Evolutionary conservation across 2,888 invertebrate genomes (phyloP).

Genomic region (Dione juno): DNA sequence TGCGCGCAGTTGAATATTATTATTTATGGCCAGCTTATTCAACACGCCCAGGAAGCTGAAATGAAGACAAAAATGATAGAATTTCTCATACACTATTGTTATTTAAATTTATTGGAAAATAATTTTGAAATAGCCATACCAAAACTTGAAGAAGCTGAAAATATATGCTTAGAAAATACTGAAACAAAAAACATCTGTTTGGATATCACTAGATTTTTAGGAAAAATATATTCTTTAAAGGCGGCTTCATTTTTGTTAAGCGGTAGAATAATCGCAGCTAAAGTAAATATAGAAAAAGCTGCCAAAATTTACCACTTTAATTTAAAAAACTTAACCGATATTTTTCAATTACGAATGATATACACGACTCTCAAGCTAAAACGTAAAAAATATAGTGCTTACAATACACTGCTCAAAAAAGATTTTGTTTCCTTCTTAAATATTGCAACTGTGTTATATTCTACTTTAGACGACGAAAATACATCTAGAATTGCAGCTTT

Average conservation of each 20-base stretch:
- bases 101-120: slow-evolving; percentile 63
- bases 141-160: slow-evolving; percentile 67
- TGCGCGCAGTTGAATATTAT: slow-evolving; percentile 69
- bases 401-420: slow-evolving; percentile 55
- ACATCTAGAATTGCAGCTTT: slow-evolving; percentile 60
- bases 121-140: slow-evolving; percentile 58
- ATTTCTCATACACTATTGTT: slow-evolving; percentile 63
- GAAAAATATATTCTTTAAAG: slow-evolving; percentile 66
- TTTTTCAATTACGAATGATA: slow-evolving; percentile 57
- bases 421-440: slow-evolving; percentile 74
- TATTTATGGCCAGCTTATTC: slow-evolving; percentile 69
- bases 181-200: slow-evolving; percentile 48
- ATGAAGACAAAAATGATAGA: slow-evolving; percentile 66
- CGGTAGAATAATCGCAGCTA: slow-evolving; percentile 60
- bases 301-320: slow-evolving; percentile 63
- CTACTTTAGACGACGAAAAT: slow-evolving; percentile 63
- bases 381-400: slow-evolving; percentile 57
- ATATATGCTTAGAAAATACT: slow-evolving; percentile 53
- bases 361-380: slow-evolving; percentile 54
- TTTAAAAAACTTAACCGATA: slow-evolving; percentile 59
- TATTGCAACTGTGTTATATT: slow-evolving; percentile 65
- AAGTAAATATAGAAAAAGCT: slow-evolving; percentile 63
- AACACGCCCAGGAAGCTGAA: slow-evolving; percentile 73
- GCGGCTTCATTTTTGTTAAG: slow-evolving; percentile 61
- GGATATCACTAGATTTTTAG: slow-evolving; percentile 62